These are phyloP conservation scores for Rhinophrynus dorsalis DNA, from an alignment of 2,797 vertebrate species.

Conservation along the genomic window DNA sequence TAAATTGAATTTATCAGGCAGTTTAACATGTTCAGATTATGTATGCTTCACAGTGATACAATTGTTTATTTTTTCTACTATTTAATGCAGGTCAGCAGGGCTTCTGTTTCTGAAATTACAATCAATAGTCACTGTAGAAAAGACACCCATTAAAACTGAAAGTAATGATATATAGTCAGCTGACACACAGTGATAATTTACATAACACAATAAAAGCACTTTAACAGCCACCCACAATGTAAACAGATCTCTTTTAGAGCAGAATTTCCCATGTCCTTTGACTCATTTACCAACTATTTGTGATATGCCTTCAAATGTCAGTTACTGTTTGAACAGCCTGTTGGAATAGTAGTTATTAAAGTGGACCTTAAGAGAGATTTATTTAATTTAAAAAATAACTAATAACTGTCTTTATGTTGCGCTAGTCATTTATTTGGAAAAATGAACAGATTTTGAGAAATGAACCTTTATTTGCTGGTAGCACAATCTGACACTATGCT, in stretches of 20 bases:
- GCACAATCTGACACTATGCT: too few relatives aligned
- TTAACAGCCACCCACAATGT: background rate
- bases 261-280: background rate
- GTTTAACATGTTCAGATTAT: background rate
- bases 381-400: too few relatives aligned
- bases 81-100: background rate
- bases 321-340: too few relatives aligned
- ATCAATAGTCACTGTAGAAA: conserved; percentile 15
- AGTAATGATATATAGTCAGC: background rate
- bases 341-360: too few relatives aligned
- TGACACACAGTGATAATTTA: background rate
- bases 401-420: too few relatives aligned
- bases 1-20: too few relatives aligned
- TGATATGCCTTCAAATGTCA: too few relatives aligned
- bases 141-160: background rate
- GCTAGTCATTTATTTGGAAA: too few relatives aligned
- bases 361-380: too few relatives aligned
- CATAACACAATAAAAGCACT: conserved; percentile 6
- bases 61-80: background rate
- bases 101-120: background rate
- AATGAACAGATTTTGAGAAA: too few relatives aligned
- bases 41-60: background rate
- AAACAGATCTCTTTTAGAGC: conserved; percentile 2
- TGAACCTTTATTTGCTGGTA: too few relatives aligned
- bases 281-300: background rate